Evolutionary conservation across 1,140 invertebrate genomes (phyloP).

Genomic region (Papilio glaucus): DNA sequence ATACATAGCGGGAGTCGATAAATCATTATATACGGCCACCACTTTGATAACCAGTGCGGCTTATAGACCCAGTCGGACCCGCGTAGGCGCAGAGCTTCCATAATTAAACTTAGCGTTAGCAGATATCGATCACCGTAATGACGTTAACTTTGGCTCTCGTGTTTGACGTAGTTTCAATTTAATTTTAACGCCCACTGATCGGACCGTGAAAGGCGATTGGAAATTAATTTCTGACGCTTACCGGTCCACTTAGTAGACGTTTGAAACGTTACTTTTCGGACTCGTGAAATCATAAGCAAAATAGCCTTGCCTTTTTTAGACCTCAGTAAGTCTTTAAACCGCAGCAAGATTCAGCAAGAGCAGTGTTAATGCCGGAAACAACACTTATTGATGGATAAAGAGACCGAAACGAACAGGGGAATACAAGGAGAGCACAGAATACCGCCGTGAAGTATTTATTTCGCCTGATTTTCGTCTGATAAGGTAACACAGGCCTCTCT

Average conservation of each 20-base stretch:
- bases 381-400: neutral
- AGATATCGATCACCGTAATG: conserved; percentile 37
- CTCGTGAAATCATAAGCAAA: too few species aligned
- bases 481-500: too few species aligned
- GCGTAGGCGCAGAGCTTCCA: conserved; percentile 35
- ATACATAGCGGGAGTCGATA: conserved; percentile 33
- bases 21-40: conserved; percentile 40
- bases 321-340: too few species aligned
- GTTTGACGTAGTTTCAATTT: conserved; percentile 39
- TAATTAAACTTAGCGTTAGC: conserved; percentile 38
- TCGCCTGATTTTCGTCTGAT: too few species aligned
- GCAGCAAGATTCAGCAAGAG: neutral
- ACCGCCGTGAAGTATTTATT: too few species aligned
- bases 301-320: too few species aligned
- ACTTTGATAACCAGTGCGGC: conserved; percentile 40
- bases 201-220: conserved; percentile 23
- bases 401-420: neutral
- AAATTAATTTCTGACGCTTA: conserved; percentile 28
- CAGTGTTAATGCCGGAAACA: neutral
- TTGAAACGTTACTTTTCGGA: neutral
- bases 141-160: conserved; percentile 36
- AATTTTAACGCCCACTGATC: conserved; percentile 38
- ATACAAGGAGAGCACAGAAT: too few species aligned
- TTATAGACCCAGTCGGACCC: conserved; percentile 33
- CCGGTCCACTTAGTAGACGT: neutral